Evolutionary conservation across 1,140 invertebrate species (phyloP).

Genomic region (Sitophilus oryzae): DNA sequence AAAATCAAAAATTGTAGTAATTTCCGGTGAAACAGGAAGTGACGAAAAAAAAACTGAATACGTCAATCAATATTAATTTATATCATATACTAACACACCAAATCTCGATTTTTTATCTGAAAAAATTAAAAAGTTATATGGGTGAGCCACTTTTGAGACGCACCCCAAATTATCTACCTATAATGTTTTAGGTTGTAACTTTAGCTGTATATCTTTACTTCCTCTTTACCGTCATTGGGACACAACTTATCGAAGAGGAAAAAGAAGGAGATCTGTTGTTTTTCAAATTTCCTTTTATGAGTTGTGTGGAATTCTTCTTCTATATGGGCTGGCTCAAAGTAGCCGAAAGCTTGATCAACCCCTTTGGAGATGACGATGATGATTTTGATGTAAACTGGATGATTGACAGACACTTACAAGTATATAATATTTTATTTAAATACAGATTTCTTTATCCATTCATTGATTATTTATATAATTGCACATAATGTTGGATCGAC

Average conservation of each 20-base stretch:
- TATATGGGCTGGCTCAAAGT: conserved; percentile 92
- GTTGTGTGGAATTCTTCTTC: conserved; percentile 75
- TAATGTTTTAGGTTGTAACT: conserved; percentile 50
- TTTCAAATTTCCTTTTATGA: conserved; percentile 82
- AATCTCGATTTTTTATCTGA: no score
- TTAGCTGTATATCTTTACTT: conserved; percentile 71
- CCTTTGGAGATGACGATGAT: conserved; percentile 88
- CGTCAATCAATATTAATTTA: no score
- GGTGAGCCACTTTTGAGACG: no score
- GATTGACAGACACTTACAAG: conserved; percentile 77
- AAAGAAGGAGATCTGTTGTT: conserved; percentile 53
- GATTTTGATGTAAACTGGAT: conserved; percentile 74
- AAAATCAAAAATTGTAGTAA: no score
- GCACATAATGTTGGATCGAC: no score
- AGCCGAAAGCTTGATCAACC: conserved; percentile 76
- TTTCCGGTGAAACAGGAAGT: no score
- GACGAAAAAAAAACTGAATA: no score
- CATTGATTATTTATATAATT: no score
- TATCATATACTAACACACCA: no score
- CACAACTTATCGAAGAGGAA: conserved; percentile 46
- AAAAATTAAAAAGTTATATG: no score
- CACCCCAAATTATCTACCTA: no score
- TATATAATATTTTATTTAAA: conserved; percentile 35
- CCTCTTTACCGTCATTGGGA: conserved; percentile 59
- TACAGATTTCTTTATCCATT: no score